These are phyloP conservation scores for Drosophila orena DNA, from an alignment of 1,140 invertebrate genomes.

Conservation along the genomic window DNA sequence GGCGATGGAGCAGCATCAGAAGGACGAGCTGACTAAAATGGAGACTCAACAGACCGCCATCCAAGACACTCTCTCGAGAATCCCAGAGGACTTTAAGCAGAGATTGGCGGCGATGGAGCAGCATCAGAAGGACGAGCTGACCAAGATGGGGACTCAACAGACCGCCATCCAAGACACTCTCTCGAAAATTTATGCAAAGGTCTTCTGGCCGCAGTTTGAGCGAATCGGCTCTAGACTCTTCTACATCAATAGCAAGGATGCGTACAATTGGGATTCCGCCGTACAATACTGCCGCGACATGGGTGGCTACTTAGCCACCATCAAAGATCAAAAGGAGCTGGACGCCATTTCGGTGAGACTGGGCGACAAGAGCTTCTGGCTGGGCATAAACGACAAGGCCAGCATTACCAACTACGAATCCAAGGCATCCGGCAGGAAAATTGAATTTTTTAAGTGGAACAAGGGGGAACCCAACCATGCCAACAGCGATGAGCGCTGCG, in stretches of 20 bases:
- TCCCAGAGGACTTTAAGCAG: not conserved
- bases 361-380: not conserved
- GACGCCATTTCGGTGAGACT: not conserved
- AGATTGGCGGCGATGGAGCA: not conserved
- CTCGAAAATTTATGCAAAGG: not conserved
- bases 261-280: not conserved
- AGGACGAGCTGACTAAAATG: not conserved
- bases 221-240: not conserved
- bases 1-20: not conserved
- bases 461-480: not conserved
- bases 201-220: not conserved
- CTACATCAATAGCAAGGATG: not conserved
- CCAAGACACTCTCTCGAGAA: too few species aligned
- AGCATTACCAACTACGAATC: not conserved
- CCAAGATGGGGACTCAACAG: not conserved
- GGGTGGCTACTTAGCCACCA: not conserved
- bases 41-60: too few species aligned
- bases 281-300: not conserved
- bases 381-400: not conserved
- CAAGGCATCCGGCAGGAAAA: not conserved
- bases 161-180: not conserved
- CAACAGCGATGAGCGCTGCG: not conserved
- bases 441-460: not conserved
- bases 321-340: not conserved
- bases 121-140: not conserved